Evolutionary conservation across 2,888 invertebrate genomes (phyloP).

Genomic region (Kuschelorhynchus macadamiae): DNA sequence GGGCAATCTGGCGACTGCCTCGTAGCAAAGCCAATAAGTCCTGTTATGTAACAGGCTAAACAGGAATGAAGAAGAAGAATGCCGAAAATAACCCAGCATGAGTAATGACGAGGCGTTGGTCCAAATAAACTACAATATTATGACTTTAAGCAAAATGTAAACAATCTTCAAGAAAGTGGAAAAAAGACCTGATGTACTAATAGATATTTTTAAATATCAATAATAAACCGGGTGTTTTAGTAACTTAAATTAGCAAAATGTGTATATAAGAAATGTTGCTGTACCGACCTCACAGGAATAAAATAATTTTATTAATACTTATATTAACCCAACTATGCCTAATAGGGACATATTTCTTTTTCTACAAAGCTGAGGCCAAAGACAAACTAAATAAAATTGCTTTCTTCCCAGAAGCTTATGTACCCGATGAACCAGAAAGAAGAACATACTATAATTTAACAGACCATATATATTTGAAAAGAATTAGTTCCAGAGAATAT

Average conservation of each 20-base stretch:
- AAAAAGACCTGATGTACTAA: too few species aligned
- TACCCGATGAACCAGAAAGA: background rate
- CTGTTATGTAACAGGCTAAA: too few species aligned
- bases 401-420: conserved; percentile 25
- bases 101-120: too few species aligned
- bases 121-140: background rate
- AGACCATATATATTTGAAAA: conserved; percentile 27
- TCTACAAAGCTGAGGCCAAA: conserved; percentile 30
- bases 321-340: conserved; percentile 32
- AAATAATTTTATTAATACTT: conserved; percentile 23
- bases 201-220: too few species aligned
- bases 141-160: background rate
- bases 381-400: conserved; percentile 38
- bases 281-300: conserved; percentile 20
- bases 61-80: background rate
- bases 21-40: too few species aligned
- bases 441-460: conserved; percentile 20
- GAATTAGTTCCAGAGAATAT: conserved; percentile 42
- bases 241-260: too few species aligned
- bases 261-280: conserved; percentile 34
- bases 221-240: too few species aligned
- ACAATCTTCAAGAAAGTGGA: too few species aligned
- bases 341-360: conserved; percentile 39
- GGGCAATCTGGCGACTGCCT: too few species aligned
- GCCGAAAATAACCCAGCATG: conserved; percentile 29